These are phyloP conservation scores for Micrasema longulum DNA, from an alignment of 1,140 invertebrate genomes.

Conservation along the genomic window DNA sequence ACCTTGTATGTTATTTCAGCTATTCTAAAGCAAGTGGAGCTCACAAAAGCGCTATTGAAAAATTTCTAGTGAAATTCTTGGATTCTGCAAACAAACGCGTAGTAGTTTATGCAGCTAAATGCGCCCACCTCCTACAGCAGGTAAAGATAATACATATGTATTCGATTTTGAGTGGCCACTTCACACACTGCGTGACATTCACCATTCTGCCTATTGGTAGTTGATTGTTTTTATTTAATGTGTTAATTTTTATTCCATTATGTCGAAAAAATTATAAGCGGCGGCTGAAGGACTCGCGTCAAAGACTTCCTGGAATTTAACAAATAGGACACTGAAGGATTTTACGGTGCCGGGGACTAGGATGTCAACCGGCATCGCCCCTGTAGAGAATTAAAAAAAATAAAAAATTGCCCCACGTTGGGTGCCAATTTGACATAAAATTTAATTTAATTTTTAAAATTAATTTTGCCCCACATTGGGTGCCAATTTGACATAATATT, in stretches of 20 bases:
- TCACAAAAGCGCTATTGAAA: slow-evolving; percentile 44
- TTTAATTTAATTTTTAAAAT: no score
- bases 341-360: not conserved
- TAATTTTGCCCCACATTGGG: no score
- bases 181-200: no score
- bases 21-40: slow-evolving; percentile 41
- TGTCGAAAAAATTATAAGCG: not conserved
- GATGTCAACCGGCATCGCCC: not conserved
- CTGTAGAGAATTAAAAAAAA: no score
- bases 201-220: no score
- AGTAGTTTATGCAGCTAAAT: slow-evolving; percentile 45
- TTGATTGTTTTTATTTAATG: not conserved
- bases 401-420: no score
- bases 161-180: no score
- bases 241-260: not conserved
- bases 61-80: slow-evolving; percentile 45
- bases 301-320: not conserved
- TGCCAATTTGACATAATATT: no score
- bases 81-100: slow-evolving; percentile 37
- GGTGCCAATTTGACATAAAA: no score
- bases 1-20: slow-evolving; percentile 34
- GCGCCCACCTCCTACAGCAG: slow-evolving; percentile 49
- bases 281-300: no score
- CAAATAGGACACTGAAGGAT: not conserved
- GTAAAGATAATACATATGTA: slow-evolving; percentile 24